Percentiles rank a stretch among this genome's conserved stretches.
These are phyloP conservation scores for Athetis lepigone DNA, from an alignment of 2,888 invertebrate species.

Conservation along the genomic window DNA sequence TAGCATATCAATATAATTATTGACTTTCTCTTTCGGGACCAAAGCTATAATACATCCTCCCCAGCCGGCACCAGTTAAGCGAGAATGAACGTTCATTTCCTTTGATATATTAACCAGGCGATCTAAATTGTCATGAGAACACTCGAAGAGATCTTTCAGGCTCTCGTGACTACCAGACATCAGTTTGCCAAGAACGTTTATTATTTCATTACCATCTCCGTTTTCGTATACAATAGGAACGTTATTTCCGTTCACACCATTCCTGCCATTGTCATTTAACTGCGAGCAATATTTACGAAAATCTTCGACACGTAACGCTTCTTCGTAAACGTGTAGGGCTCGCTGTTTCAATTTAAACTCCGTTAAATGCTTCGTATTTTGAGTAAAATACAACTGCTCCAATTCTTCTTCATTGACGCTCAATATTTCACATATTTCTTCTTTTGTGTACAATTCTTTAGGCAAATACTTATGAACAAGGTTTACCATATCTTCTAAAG, in stretches of 20 bases:
- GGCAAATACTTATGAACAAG: constrained; percentile 92
- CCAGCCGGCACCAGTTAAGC: constrained; percentile 99
- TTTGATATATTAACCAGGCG: constrained; percentile 94
- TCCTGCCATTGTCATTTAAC: constrained; percentile 69
- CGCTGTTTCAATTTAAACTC: constrained; percentile 95
- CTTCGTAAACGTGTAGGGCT: constrained; percentile 97
- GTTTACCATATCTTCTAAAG: constrained; percentile 93
- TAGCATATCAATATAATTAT: constrained; percentile 92
- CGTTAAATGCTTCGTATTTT: constrained; percentile 92
- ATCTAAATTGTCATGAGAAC: constrained; percentile 97
- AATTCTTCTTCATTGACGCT: constrained; percentile 91
- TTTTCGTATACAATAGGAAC: constrained; percentile 60
- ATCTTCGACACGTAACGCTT: constrained; percentile 95
- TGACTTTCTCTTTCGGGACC: constrained; percentile 92
- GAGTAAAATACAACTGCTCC: constrained; percentile 83
- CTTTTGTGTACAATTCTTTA: constrained; percentile 92
- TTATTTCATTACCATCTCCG: constrained; percentile 74
- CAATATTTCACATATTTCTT: constrained; percentile 92
- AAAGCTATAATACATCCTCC: constrained; percentile 98
- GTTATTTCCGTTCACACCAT: constrained; percentile 64
- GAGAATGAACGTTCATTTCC: constrained; percentile 94
- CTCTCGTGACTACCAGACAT: constrained; percentile 98
- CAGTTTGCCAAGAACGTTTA: constrained; percentile 93
- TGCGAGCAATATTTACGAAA: constrained; percentile 93
- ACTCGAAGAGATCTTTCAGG: constrained; percentile 96